Conservation (phyloP, 2,888 invertebrate species). For the Zonitis immaculata region DNA sequence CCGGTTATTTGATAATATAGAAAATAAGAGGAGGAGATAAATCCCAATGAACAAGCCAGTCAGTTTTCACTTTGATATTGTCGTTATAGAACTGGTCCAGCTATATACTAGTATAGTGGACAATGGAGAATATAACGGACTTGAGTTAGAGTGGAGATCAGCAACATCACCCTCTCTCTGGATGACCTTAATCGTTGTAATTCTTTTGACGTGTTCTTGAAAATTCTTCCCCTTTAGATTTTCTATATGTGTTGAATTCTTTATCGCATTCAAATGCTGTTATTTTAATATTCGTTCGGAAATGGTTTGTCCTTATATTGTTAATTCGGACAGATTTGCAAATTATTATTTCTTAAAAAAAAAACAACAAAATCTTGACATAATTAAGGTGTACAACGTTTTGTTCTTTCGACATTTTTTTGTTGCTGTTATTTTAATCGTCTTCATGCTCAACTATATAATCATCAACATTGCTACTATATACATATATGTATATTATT, state of each 20-base stretch:
- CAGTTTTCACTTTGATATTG: neutral
- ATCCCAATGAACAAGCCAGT: neutral
- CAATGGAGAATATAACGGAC: neutral
- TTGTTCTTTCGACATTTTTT: neutral
- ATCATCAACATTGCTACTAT: neutral
- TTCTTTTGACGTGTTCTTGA: neutral
- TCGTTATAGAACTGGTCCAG: slow-evolving; percentile 2
- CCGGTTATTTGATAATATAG: neutral
- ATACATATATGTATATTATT: neutral
- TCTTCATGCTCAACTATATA: neutral
- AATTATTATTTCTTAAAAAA: no score
- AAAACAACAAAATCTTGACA: no score
- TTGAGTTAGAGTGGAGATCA: neutral
- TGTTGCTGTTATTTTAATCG: neutral
- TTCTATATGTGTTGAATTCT: no score
- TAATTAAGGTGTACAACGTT: no score
- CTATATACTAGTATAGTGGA: no score
- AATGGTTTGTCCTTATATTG: no score
- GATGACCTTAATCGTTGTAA: neutral
- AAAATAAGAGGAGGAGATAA: neutral
- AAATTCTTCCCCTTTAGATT: neutral
- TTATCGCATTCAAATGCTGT: no score
- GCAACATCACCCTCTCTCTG: neutral
- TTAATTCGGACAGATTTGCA: no score
- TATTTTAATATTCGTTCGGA: no score